These are phyloP conservation scores for Myotis daubentonii DNA, from an alignment of 2,797 vertebrate species.

Conservation along the genomic window DNA sequence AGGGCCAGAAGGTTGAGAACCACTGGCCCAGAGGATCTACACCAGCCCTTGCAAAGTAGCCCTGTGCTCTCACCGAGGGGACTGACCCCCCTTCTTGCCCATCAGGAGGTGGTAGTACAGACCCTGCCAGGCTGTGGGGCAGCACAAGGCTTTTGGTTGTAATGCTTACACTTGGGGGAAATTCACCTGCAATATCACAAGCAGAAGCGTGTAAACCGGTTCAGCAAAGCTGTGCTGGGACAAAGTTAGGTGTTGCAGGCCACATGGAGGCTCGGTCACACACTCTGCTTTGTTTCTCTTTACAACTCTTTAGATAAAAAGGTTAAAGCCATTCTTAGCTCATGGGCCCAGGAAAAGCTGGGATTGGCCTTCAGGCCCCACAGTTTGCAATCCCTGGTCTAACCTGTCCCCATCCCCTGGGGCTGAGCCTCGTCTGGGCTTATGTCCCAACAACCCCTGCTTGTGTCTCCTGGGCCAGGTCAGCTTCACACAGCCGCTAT, in stretches of 20 bases:
- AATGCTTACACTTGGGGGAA: neutral
- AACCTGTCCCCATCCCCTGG: neutral
- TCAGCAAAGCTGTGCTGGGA: neutral
- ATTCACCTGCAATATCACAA: neutral
- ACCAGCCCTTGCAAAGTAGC: neutral
- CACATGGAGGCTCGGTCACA: neutral
- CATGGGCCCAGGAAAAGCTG: neutral
- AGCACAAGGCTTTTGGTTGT: neutral
- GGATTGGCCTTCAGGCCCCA: neutral
- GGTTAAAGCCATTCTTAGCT: neutral
- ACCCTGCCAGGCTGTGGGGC: neutral
- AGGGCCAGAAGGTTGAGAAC: too few species aligned
- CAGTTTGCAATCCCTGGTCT: neutral
- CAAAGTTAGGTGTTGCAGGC: neutral
- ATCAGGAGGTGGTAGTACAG: neutral
- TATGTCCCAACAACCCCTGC: neutral
- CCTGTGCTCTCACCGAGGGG: too few species aligned
- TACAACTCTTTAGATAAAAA: neutral
- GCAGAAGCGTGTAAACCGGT: neutral
- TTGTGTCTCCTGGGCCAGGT: neutral
- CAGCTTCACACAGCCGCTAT: neutral
- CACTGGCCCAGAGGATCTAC: neutral
- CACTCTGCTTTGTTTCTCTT: neutral
- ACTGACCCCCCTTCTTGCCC: neutral
- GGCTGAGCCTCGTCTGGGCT: neutral